Percentiles rank a stretch among this genome's conserved stretches.
Evolutionary conservation across 2,113 vertebrate genomes (phyloP).

Genomic region (Bombycilla garrulus): DNA sequence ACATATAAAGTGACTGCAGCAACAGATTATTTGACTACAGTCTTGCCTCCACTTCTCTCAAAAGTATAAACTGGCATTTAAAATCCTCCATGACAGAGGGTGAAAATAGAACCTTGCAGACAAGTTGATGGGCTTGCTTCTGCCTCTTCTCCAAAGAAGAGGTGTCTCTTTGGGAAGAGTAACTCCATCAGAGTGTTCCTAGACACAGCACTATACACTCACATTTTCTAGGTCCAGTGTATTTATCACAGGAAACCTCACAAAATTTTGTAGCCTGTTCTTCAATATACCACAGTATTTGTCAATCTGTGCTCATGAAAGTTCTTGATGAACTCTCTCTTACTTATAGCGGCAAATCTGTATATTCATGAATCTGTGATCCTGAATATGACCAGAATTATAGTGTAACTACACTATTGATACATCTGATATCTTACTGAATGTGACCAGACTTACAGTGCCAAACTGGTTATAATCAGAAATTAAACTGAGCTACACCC

Average conservation of each 20-base stretch:
- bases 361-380: neutral
- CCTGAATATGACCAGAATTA: neutral
- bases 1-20: neutral
- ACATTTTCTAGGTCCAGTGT: neutral
- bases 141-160: neutral
- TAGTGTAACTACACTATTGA: neutral
- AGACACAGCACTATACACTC: neutral
- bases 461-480: neutral
- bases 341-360: neutral
- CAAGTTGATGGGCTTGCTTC: neutral
- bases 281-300: neutral
- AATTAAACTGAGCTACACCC: neutral
- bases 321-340: neutral
- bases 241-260: neutral
- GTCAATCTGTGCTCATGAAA: neutral
- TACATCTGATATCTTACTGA: neutral
- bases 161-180: neutral
- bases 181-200: neutral
- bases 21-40: neutral
- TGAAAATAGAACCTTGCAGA: neutral
- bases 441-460: fast-evolving
- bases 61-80: neutral
- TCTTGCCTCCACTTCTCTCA: neutral
- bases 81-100: neutral
- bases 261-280: neutral